Conservation (phyloP, 1,140 invertebrate genomes). For the Hyposmocoma kahamanoa region DNA sequence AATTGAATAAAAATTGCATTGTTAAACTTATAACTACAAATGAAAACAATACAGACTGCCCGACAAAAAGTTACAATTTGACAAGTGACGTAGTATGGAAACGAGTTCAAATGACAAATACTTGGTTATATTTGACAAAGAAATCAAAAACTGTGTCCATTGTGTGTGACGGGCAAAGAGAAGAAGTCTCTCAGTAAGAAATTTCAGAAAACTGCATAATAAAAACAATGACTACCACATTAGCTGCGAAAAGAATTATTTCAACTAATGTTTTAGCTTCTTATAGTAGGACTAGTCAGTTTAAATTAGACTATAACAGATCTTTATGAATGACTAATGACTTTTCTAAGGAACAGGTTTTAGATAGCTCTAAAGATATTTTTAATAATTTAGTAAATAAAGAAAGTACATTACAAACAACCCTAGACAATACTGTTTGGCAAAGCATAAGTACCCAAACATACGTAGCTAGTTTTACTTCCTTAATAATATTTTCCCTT, state of each 20-base stretch:
- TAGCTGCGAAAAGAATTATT: conserved; percentile 8
- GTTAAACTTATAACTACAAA: conserved; percentile 8
- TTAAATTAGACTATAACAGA: neutral
- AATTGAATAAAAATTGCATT: conserved; percentile 13
- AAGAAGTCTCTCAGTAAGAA: conserved; percentile 2
- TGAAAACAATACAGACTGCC: conserved; percentile 5
- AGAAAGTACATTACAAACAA: neutral
- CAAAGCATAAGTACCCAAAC: conserved; percentile 2
- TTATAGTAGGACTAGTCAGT: neutral
- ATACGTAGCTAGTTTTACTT: conserved; percentile 3
- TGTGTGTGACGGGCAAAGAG: conserved; percentile 7
- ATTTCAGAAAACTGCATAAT: conserved; percentile 10
- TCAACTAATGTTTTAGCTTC: conserved; percentile 5
- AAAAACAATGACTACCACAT: neutral
- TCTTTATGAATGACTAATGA: neutral
- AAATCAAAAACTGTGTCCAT: conserved; percentile 4
- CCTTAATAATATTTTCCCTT: conserved; percentile 4
- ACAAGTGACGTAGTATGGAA: conserved; percentile 8
- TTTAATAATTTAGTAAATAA: conserved; percentile 1
- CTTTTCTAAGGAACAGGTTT: conserved; percentile 1
- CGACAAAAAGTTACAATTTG: neutral
- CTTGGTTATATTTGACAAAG: conserved; percentile 9
- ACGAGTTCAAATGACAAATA: conserved; percentile 8
- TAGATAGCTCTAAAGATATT: conserved; percentile 5
- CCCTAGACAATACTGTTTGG: conserved; percentile 8